A percentile compares a stretch with the other conserved stretches of the same genome.
Evolutionary conservation across 2,888 invertebrate genomes (phyloP).

Genomic region (Cantharis rustica): DNA sequence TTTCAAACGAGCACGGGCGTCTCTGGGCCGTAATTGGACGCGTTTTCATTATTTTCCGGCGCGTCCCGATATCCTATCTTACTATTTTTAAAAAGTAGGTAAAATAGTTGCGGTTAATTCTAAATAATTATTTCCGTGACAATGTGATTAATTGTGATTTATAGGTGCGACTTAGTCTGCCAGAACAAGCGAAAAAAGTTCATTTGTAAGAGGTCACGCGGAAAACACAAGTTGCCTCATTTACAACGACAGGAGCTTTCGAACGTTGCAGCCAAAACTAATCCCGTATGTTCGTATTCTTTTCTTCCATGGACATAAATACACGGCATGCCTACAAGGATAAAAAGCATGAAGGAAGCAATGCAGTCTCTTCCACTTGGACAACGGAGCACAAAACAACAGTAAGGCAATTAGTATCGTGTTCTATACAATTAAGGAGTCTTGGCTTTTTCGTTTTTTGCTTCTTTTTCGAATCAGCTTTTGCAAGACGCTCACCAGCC

Average conservation of each 20-base stretch:
- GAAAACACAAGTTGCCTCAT: constrained; percentile 55
- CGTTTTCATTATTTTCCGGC: background rate
- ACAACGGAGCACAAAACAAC: constrained; percentile 52
- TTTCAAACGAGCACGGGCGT: background rate
- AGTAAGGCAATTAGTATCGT: constrained; percentile 57
- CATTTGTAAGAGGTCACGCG: constrained; percentile 55
- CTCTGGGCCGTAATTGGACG: background rate
- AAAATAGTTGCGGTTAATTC: constrained; percentile 25
- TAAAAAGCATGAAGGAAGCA: constrained; percentile 38
- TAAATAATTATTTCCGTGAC: constrained; percentile 31
- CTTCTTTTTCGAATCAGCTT: constrained; percentile 29
- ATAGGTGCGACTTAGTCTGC: constrained; percentile 45
- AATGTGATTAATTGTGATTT: constrained; percentile 47
- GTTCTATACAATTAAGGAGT: constrained; percentile 55
- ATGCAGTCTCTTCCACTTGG: constrained; percentile 49
- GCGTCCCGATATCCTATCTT: background rate
- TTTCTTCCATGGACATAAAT: constrained; percentile 53
- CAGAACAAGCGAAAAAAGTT: constrained; percentile 50
- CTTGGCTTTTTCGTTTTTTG: constrained; percentile 42
- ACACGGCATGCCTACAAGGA: constrained; percentile 47
- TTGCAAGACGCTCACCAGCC: constrained; percentile 34
- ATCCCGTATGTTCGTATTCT: constrained; percentile 54
- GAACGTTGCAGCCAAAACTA: constrained; percentile 51
- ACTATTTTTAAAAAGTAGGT: constrained; percentile 15
- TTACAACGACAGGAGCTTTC: constrained; percentile 53